These are phyloP conservation scores for Xiphophorus birchmanni DNA, from an alignment of 2,797 vertebrate genomes.

Conservation along the genomic window DNA sequence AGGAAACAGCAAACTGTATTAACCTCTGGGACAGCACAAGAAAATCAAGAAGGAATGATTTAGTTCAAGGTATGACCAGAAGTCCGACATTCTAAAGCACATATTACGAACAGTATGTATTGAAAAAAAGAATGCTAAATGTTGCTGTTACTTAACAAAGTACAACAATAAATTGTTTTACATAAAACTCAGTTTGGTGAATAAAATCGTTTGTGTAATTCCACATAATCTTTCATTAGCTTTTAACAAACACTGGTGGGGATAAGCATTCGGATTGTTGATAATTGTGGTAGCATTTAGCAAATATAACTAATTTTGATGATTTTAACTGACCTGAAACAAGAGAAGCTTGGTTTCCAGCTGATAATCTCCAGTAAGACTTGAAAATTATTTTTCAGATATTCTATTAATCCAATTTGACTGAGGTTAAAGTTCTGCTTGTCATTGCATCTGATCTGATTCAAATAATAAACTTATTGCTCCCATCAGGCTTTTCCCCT, in stretches of 20 bases:
- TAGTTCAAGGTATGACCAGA: too few relatives aligned
- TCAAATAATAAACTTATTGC: too few relatives aligned
- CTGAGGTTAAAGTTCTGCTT: not conserved
- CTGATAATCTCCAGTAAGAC: not conserved
- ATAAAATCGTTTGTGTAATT: constrained; percentile 40
- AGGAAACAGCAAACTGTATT: too few relatives aligned
- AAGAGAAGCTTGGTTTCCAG: too few relatives aligned
- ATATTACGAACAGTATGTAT: too few relatives aligned
- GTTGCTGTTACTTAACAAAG: not conserved
- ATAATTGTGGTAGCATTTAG: constrained; percentile 58
- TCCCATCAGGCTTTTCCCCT: too few relatives aligned
- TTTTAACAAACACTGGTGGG: constrained; percentile 77
- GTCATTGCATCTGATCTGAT: too few relatives aligned
- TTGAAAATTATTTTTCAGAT: not conserved
- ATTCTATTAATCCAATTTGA: not conserved
- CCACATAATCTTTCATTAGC: constrained; percentile 63
- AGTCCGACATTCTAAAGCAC: too few relatives aligned
- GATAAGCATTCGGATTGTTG: constrained; percentile 57
- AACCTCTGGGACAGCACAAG: too few relatives aligned
- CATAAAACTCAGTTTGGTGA: constrained; percentile 47
- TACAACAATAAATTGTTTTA: not conserved
- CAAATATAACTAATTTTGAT: too few relatives aligned
- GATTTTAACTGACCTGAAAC: too few relatives aligned
- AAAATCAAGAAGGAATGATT: too few relatives aligned
- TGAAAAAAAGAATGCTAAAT: not conserved